A percentile compares a stretch with the other conserved stretches of the same genome.
Evolutionary conservation across 2,888 invertebrate genomes (phyloP).

Genomic region (Scaptomyza tumidula): DNA sequence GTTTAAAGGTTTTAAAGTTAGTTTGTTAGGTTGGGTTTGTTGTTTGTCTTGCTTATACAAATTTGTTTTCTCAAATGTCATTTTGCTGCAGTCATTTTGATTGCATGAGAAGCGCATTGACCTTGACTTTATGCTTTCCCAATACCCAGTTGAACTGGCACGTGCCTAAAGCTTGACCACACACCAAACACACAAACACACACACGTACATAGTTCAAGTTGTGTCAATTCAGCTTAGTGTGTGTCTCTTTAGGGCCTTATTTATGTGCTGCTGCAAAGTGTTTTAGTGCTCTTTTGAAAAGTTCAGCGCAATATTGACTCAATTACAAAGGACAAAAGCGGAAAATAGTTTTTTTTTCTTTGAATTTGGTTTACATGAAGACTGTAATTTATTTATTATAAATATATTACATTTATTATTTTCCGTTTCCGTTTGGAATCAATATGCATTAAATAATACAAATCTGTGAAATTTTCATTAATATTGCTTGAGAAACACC

Average conservation of each 20-base stretch:
- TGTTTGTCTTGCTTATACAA: not conserved
- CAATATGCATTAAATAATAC: too few relatives aligned
- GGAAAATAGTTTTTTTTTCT: too few relatives aligned
- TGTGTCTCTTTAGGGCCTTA: constrained; percentile 15
- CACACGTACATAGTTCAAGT: not conserved
- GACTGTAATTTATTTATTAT: too few relatives aligned
- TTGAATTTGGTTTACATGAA: too few relatives aligned
- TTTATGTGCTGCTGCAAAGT: constrained; percentile 36
- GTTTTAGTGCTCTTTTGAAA: constrained; percentile 11
- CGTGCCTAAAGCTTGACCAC: constrained; percentile 42
- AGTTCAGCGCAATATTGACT: constrained; percentile 30
- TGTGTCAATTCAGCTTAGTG: constrained; percentile 2
- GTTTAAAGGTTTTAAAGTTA: too few relatives aligned
- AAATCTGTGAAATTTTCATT: too few relatives aligned
- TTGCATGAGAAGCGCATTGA: constrained; percentile 52
- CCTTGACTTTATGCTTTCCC: constrained; percentile 60
- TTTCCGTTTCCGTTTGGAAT: too few relatives aligned
- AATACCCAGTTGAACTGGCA: constrained; percentile 3
- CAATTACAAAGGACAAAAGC: not conserved
- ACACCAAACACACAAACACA: constrained; percentile 2
- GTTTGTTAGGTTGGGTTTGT: constrained; percentile 52
- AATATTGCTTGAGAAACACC: too few relatives aligned
- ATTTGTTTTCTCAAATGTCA: not conserved
- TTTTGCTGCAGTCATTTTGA: constrained; percentile 53
- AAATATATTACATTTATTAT: too few relatives aligned